These are phyloP conservation scores for Ophioninae sp. DNA, from an alignment of 2,888 invertebrate genomes.

Conservation along the genomic window DNA sequence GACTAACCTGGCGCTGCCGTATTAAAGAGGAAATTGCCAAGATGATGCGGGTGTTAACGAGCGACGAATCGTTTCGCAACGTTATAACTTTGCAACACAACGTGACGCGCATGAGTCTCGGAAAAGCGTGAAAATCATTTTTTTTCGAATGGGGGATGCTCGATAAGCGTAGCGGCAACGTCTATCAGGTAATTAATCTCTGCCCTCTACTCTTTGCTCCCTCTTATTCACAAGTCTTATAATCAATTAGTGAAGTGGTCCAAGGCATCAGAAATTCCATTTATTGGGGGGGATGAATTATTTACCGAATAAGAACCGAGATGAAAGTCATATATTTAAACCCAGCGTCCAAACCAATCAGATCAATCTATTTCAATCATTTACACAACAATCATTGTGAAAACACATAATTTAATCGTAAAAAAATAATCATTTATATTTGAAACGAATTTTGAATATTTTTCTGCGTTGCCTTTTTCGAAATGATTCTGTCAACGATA, in stretches of 20 bases:
- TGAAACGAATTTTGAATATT: too few relatives aligned
- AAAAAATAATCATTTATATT: background rate
- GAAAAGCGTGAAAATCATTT: constrained; percentile 1
- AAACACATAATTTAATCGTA: background rate
- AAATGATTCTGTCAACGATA: too few relatives aligned
- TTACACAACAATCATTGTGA: background rate
- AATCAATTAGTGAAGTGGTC: constrained; percentile 27
- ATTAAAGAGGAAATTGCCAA: constrained; percentile 3
- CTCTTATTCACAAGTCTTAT: background rate
- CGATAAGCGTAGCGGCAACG: constrained; percentile 3
- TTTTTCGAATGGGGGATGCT: background rate
- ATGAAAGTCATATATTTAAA: background rate
- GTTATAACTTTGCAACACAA: constrained; percentile 10
- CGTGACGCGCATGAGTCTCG: background rate
- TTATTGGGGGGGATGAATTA: constrained; percentile 10
- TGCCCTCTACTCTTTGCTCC: background rate
- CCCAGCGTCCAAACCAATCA: background rate
- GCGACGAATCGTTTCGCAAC: constrained; percentile 3
- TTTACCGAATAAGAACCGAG: background rate
- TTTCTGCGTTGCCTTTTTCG: too few relatives aligned
- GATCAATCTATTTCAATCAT: background rate
- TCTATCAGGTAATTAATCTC: constrained; percentile 55
- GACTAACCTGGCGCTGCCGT: constrained; percentile 30
- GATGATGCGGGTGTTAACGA: constrained; percentile 35
- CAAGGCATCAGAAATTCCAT: background rate